Conservation (phyloP, 2,888 invertebrate genomes). For the Aproaerema taeniolella region DNA sequence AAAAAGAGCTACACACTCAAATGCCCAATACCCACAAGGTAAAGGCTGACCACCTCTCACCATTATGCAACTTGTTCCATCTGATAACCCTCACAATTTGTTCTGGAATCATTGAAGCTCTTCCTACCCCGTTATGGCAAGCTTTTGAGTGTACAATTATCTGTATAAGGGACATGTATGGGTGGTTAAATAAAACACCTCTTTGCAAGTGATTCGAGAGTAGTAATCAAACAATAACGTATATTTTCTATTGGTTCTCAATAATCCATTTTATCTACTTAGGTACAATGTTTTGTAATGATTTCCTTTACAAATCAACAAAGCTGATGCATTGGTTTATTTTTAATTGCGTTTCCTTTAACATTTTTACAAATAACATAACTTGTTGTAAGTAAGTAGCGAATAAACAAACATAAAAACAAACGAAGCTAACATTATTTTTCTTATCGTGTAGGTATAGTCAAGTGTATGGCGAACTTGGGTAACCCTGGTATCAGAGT, state of each 20-base stretch:
- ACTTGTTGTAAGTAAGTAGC: neutral
- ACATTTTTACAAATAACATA: neutral
- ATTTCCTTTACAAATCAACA: conserved; percentile 60
- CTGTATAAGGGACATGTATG: too few relatives aligned
- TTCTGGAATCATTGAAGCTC: too few relatives aligned
- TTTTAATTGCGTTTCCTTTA: conserved; percentile 26
- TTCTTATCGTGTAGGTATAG: neutral
- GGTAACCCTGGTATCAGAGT: neutral
- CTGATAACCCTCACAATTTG: too few relatives aligned
- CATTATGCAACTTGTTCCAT: too few relatives aligned
- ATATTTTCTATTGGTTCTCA: conserved; percentile 74
- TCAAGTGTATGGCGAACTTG: neutral
- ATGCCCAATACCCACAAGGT: too few relatives aligned
- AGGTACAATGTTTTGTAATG: conserved; percentile 71
- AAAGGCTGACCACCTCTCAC: too few relatives aligned
- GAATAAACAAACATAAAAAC: neutral
- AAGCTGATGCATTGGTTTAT: conserved; percentile 49
- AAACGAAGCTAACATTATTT: too few relatives aligned
- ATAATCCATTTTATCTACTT: conserved; percentile 59
- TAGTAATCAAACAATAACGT: conserved; percentile 76
- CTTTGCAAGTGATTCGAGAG: conserved; percentile 75
- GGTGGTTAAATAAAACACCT: conserved; percentile 68
- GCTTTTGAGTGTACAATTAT: too few relatives aligned
- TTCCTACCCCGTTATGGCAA: too few relatives aligned
- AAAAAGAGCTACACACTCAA: too few relatives aligned